Conservation (phyloP, 2,113 vertebrate species). For the Neotoma lepida region DNA sequence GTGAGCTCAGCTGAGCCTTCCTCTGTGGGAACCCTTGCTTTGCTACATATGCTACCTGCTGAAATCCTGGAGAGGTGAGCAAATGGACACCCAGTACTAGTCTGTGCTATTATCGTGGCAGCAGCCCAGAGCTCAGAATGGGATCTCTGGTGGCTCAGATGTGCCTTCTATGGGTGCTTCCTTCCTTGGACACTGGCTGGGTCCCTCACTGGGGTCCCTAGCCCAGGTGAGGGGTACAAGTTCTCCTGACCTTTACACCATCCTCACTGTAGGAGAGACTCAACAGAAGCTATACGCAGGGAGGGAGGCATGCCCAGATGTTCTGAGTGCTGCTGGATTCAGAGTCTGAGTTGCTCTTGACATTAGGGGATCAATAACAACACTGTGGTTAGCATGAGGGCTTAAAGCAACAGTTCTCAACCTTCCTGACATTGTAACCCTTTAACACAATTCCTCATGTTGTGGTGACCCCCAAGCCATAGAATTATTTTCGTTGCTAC, state of each 20-base stretch:
- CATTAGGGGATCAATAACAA: neutral
- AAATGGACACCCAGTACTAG: neutral
- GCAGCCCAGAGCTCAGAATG: rapidly evolving
- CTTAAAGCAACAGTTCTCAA: rapidly evolving
- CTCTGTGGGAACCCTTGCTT: neutral
- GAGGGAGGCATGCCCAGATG: neutral
- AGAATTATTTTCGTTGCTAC: neutral
- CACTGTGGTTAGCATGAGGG: neutral
- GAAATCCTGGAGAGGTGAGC: too few species aligned
- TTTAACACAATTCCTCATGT: neutral
- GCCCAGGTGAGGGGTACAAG: rapidly evolving
- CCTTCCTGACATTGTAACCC: neutral
- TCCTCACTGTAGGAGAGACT: rapidly evolving
- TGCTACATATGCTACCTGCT: rapidly evolving
- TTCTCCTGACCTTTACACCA: rapidly evolving
- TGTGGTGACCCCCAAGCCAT: too few species aligned
- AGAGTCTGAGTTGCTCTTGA: neutral
- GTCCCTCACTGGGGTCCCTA: neutral
- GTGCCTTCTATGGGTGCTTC: neutral
- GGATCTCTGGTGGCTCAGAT: neutral
- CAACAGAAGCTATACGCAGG: rapidly evolving
- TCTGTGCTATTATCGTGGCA: rapidly evolving
- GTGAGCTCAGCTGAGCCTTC: rapidly evolving
- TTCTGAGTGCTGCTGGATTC: rapidly evolving
- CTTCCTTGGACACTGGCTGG: too few species aligned